Evolutionary conservation across 2,888 invertebrate genomes (phyloP).

Genomic region (Disparrhopalites patrizii): DNA sequence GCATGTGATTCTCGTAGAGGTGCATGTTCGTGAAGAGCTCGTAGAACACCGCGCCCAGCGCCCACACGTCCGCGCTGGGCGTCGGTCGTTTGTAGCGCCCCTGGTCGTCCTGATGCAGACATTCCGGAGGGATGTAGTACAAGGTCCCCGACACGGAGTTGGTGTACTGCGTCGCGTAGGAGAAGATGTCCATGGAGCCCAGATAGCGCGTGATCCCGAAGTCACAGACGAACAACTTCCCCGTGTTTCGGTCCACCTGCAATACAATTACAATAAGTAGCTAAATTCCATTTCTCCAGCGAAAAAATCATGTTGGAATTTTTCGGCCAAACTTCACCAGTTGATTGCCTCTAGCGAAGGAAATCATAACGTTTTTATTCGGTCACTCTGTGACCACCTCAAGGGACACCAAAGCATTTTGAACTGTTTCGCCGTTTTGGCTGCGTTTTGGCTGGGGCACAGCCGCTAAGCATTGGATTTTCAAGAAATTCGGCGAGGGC

Average conservation of each 20-base stretch:
- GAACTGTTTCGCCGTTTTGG: too few relatives aligned
- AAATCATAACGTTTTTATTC: too few relatives aligned
- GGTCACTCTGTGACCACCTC: too few relatives aligned
- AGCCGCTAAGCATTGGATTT: too few relatives aligned
- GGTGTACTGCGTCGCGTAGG: constrained; percentile 14
- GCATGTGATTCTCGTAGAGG: constrained; percentile 6
- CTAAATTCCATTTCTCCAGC: too few relatives aligned
- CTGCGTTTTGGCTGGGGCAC: too few relatives aligned
- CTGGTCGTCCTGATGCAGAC: constrained; percentile 8
- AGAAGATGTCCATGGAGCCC: constrained; percentile 10
- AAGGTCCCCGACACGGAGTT: constrained; percentile 12
- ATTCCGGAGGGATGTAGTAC: constrained; percentile 20
- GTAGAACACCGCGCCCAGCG: constrained; percentile 15
- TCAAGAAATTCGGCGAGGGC: too few relatives aligned
- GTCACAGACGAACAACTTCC: constrained; percentile 17
- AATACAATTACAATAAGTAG: not conserved
- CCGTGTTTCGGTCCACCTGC: constrained; percentile 11
- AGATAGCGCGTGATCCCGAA: constrained; percentile 21
- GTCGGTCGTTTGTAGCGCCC: constrained; percentile 4
- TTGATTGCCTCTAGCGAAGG: too few relatives aligned
- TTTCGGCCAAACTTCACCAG: too few relatives aligned
- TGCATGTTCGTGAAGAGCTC: constrained; percentile 6
- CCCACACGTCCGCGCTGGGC: constrained; percentile 11
- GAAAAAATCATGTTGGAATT: too few relatives aligned
- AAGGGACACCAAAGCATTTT: too few relatives aligned